Evolutionary conservation across 2,113 vertebrate genomes (phyloP).

Genomic region (Aviceda subcristata): DNA sequence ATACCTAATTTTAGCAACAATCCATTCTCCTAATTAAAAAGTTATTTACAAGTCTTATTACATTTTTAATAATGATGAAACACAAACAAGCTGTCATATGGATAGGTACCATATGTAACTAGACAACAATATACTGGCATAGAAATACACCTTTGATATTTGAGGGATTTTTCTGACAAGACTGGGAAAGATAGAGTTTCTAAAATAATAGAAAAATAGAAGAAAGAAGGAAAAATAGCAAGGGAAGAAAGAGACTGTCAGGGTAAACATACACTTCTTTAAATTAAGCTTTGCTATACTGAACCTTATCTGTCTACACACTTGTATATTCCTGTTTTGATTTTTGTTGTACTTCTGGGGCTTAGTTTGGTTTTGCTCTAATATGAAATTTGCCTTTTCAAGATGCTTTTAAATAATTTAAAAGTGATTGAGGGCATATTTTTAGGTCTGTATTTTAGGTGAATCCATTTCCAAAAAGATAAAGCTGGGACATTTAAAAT

Average conservation of each 20-base stretch:
- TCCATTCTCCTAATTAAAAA: background rate
- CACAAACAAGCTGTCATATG: background rate
- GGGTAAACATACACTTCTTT: background rate
- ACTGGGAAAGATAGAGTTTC: background rate
- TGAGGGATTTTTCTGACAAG: background rate
- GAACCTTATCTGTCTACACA: background rate
- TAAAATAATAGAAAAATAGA: background rate
- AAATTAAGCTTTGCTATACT: slow-evolving; percentile 24
- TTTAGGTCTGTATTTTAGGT: background rate
- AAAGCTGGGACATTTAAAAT: background rate
- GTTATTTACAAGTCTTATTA: background rate
- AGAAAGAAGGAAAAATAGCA: background rate
- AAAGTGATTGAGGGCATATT: background rate
- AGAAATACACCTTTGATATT: background rate
- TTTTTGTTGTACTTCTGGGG: background rate
- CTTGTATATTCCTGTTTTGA: background rate
- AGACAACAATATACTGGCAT: background rate
- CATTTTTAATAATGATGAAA: background rate
- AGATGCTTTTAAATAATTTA: background rate
- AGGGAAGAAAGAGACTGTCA: background rate
- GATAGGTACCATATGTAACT: background rate
- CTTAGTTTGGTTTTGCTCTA: background rate
- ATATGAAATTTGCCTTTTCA: background rate
- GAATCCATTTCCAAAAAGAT: background rate
- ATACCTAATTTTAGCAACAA: background rate